Percentiles rank a stretch among this genome's conserved stretches.
Evolutionary conservation across 1,140 invertebrate genomes (phyloP).

Genomic region (Holcopasites calliopsidis): DNA sequence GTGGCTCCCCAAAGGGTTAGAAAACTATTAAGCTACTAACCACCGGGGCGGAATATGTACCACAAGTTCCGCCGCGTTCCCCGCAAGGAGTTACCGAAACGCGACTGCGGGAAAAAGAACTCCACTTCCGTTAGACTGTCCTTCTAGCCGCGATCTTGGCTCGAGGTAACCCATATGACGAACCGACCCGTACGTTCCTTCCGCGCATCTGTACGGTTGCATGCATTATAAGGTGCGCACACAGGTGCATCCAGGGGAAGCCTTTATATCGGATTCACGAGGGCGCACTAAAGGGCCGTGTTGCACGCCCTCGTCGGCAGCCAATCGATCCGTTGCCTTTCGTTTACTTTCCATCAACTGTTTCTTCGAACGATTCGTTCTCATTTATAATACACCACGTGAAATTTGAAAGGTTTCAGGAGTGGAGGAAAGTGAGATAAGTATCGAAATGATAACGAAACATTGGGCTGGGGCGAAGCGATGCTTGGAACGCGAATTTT

Average conservation of each 20-base stretch:
- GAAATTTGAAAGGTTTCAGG: no score
- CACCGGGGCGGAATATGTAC: conserved; percentile 11
- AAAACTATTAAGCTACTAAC: conserved; percentile 18
- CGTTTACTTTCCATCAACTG: conserved; percentile 14
- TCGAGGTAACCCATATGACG: conserved; percentile 48
- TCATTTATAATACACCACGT: neutral
- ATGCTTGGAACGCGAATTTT: no score
- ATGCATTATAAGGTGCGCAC: neutral
- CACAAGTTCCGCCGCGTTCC: conserved; percentile 15
- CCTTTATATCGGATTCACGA: conserved; percentile 34
- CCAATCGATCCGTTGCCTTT: conserved; percentile 46
- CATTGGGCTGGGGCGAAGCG: no score
- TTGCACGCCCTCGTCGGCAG: conserved; percentile 13
- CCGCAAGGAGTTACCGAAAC: conserved; percentile 40
- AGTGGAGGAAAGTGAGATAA: no score
- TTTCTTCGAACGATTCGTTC: conserved; percentile 5
- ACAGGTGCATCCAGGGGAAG: neutral
- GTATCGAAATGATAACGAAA: no score
- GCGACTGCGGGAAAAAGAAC: conserved; percentile 16
- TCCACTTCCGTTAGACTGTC: conserved; percentile 36
- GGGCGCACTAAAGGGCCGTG: neutral
- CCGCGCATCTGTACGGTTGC: neutral
- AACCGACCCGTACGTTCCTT: conserved; percentile 26
- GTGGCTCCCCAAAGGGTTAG: conserved; percentile 27
- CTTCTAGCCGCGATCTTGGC: conserved; percentile 41